Base-by-base conservation (phyloP, 1,140 invertebrate genomes). In the Heliconius hewitsoni region DNA sequence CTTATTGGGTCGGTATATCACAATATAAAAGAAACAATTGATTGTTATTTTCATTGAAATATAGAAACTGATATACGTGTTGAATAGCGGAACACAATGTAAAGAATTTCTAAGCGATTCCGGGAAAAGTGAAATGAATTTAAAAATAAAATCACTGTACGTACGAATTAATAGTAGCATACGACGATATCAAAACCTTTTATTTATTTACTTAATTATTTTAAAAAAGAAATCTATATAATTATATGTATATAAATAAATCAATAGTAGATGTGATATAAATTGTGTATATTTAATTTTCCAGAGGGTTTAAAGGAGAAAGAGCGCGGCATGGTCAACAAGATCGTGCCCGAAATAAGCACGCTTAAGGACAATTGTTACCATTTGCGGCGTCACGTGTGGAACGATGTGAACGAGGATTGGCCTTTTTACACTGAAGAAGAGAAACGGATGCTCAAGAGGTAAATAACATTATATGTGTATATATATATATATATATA, bases 341-440 rank as follows among this genome's bases (percentile, higher is more conserved):
- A 95, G 82, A 96, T 98, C 83, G 94, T 99, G 83, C 97, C 96
- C 83, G 96, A 97, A 90, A 96, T 99, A 79, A 96, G 97, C 77
- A 95, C 93, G 70, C 95, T 98, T 89, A 97, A 97, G 88, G 98
- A 98, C 92, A 99, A 99, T 95, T 96, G 96, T 82, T 99, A 98
- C 94, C 96, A 98, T 87, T 95, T 99, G 89, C 96, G 97, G 74
- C 96, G 97, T 85, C 96, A 97, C 86, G 95, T 98, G 81, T 99
- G 98, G 98, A 98, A 98, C 90, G 98, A 99, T 89, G 98, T 99
- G 72, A 97, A 97, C 85, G 97, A 98, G 87, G 98, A 99, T 89
- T 99, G 98, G 98, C 97, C 98, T 57, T 98, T 97, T 95, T 99
- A 98, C 88, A 96, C 97, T 46, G 98, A 98, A 81, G 96, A 98